Evolutionary conservation across 2,888 invertebrate species (phyloP).

Genomic region (Cantharis rufa): DNA sequence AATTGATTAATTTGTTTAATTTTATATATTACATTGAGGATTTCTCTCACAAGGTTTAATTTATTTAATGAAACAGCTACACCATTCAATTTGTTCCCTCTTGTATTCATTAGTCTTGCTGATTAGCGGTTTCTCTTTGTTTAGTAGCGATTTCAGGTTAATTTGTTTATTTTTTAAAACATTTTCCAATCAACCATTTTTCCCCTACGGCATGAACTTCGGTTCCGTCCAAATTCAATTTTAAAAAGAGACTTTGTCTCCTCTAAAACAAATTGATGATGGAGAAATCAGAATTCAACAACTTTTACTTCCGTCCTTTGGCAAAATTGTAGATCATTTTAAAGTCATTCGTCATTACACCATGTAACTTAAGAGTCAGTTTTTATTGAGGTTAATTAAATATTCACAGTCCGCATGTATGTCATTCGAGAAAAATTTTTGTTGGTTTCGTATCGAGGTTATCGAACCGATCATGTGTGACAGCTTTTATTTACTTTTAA

Average conservation of each 20-base stretch:
- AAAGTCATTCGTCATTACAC: not conserved
- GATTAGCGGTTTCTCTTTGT: not conserved
- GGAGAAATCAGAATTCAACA: not conserved
- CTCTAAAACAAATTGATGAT: not conserved
- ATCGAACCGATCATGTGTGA: not conserved
- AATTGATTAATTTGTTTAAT: not conserved
- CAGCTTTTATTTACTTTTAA: not conserved
- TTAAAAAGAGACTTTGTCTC: not conserved
- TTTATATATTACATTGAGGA: not conserved
- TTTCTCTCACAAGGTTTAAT: not conserved
- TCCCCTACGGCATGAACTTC: not conserved
- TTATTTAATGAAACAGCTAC: not conserved
- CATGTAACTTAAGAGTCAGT: not conserved
- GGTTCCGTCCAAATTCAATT: not conserved
- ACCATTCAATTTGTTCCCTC: not conserved
- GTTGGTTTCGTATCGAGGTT: not conserved
- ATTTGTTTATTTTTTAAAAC: not conserved
- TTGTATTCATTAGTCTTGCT: not conserved
- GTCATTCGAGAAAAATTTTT: not conserved
- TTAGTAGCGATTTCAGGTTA: not conserved
- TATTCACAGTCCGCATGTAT: not conserved
- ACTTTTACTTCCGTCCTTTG: constrained; percentile 1
- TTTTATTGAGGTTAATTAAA: constrained; percentile 4
- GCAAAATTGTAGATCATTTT: not conserved
- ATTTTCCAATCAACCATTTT: not conserved